These are phyloP conservation scores for Drepanosiphum platanoidis DNA, from an alignment of 2,888 invertebrate genomes.

Conservation along the genomic window DNA sequence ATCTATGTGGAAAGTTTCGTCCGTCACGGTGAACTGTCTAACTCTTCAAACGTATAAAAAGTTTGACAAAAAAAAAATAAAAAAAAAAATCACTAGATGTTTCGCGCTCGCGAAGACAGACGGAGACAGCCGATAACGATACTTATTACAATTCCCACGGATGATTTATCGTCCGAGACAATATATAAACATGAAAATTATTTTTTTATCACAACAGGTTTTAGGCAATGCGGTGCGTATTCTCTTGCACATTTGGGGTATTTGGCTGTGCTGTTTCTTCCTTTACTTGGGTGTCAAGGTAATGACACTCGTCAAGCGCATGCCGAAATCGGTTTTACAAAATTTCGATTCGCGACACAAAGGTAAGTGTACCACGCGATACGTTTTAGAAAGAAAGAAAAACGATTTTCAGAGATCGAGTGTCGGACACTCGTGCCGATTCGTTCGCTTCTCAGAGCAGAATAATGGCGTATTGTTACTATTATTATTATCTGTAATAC, in stretches of 20 bases:
- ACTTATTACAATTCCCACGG: too few species aligned
- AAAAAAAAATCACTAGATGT: too few species aligned
- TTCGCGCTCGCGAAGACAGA: too few species aligned
- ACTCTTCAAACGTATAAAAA: too few species aligned
- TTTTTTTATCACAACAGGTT: slow-evolving; percentile 66
- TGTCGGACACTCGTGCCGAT: not conserved
- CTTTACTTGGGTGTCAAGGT: slow-evolving; percentile 71
- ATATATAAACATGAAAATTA: too few species aligned
- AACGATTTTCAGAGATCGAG: not conserved
- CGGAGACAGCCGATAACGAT: too few species aligned
- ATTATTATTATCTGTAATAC: not conserved
- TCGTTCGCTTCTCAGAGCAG: not conserved
- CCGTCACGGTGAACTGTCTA: too few species aligned
- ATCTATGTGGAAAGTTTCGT: too few species aligned
- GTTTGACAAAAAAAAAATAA: too few species aligned
- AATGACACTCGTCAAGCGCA: slow-evolving; percentile 68
- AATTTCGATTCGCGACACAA: slow-evolving; percentile 68
- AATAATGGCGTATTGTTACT: not conserved
- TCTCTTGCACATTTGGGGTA: slow-evolving; percentile 71
- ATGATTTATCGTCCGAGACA: too few species aligned
- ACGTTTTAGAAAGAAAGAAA: too few species aligned
- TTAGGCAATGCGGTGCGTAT: slow-evolving; percentile 70
- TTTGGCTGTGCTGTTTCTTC: slow-evolving; percentile 70
- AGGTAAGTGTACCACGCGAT: slow-evolving; percentile 66
- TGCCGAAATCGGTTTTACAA: slow-evolving; percentile 68